These are phyloP conservation scores for Drosophila trichaetosa DNA, from an alignment of 2,888 invertebrate genomes.

Conservation along the genomic window DNA sequence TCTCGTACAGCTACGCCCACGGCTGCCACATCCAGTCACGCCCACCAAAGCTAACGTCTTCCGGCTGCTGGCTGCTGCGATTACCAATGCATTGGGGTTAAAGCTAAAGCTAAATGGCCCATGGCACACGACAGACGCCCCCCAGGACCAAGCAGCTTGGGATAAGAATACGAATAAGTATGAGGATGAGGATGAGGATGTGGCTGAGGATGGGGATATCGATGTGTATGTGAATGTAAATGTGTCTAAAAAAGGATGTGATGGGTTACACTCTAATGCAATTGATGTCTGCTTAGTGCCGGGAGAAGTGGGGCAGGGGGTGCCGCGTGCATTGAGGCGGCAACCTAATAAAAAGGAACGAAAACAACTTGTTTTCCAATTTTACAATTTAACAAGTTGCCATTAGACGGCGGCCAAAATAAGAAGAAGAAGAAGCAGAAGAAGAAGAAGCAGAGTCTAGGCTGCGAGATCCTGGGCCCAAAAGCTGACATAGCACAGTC, in stretches of 20 bases:
- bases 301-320: conserved; percentile 14
- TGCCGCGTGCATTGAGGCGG: conserved; percentile 73
- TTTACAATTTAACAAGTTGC: conserved; percentile 84
- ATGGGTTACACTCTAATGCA: conserved; percentile 71
- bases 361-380: conserved; percentile 84
- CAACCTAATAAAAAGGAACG: conserved; percentile 82
- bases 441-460: not conserved
- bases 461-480: not conserved
- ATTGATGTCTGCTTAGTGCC: conserved; percentile 76
- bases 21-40: conserved; percentile 6
- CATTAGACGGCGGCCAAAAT: conserved; percentile 62
- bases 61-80: not conserved
- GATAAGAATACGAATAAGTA: conserved; percentile 6
- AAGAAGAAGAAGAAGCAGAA: conserved; percentile 8
- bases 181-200: not conserved
- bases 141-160: conserved; percentile 24
- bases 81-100: conserved; percentile 14
- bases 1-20: conserved; percentile 2
- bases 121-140: conserved; percentile 53
- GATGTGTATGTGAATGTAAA: conserved; percentile 6
- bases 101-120: conserved; percentile 81
- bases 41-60: conserved; percentile 1
- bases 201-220: conserved; percentile 9
- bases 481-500: conserved; percentile 42
- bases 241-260: conserved; percentile 17